Percentiles rank a stretch among this genome's conserved stretches.
phyloP scores from a whole-genome alignment of 2,113 vertebrate species.

The Capra hircus region DNA sequence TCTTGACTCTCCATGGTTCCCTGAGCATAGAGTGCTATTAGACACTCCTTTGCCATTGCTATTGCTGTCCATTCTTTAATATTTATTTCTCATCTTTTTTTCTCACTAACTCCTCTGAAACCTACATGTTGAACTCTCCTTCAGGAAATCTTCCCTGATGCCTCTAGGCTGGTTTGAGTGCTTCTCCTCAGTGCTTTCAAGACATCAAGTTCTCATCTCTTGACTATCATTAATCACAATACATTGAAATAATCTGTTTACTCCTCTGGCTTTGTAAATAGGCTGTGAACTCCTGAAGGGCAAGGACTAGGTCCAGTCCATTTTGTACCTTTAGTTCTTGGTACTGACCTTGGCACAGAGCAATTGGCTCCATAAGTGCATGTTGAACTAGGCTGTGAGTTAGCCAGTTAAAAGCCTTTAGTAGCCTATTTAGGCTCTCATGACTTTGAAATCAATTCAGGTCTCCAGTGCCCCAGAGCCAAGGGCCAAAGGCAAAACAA shows the following conservation, averaged over 20 bases:
- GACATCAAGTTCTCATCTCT: background rate
- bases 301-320: background rate
- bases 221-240: constrained; percentile 30
- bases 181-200: background rate
- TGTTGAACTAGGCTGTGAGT: background rate
- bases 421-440: background rate
- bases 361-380: background rate
- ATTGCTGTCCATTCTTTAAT: background rate
- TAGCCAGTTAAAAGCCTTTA: constrained; percentile 14
- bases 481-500: constrained; percentile 24
- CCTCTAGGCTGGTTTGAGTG: background rate
- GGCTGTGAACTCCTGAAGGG: background rate
- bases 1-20: background rate
- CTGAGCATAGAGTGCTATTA: background rate
- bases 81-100: constrained; percentile 18
- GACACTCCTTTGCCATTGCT: background rate
- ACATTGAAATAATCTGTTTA: constrained; percentile 32
- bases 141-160: background rate
- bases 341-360: constrained; percentile 6
- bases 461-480: background rate
- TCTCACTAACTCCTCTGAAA: background rate
- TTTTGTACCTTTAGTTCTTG: constrained; percentile 7
- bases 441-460: constrained; percentile 30
- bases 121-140: background rate
- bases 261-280: constrained; percentile 18